Evolutionary conservation across 2,113 vertebrate species (phyloP).

Genomic region (Brachypteracias leptosomus): DNA sequence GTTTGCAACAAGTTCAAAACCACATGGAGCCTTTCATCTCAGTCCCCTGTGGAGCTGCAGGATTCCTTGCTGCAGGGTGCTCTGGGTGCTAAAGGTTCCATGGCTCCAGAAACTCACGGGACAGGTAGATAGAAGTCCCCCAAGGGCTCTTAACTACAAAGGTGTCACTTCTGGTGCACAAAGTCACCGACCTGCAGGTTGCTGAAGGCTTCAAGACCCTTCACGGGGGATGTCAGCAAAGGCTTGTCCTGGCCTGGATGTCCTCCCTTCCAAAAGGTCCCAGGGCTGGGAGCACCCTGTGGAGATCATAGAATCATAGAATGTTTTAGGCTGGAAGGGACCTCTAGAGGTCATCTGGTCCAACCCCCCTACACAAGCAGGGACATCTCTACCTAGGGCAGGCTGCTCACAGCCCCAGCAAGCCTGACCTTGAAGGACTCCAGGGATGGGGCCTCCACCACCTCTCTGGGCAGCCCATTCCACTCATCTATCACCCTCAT

Average conservation of each 20-base stretch:
- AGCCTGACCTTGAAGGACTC: no score
- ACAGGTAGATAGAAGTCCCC: not conserved
- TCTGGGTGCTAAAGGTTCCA: not conserved
- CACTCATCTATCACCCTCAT: no score
- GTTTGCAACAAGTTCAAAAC: not conserved
- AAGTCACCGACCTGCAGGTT: not conserved
- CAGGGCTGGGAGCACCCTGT: not conserved
- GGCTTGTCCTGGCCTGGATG: not conserved
- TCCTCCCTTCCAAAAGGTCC: not conserved
- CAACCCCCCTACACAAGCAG: no score
- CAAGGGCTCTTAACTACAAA: not conserved
- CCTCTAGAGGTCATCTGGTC: no score
- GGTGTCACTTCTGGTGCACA: fast-evolving
- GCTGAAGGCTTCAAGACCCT: not conserved
- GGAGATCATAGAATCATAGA: no score
- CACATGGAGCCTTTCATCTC: not conserved
- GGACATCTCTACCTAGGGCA: no score
- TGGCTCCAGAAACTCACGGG: not conserved
- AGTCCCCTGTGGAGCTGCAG: not conserved
- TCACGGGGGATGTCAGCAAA: not conserved
- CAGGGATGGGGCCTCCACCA: no score
- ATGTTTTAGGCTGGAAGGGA: no score
- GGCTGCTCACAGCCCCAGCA: no score
- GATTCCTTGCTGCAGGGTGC: not conserved
- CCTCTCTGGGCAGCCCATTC: no score